phyloP scores from a whole-genome alignment of 2,797 vertebrate species.

The Loriculus beryllinus region DNA sequence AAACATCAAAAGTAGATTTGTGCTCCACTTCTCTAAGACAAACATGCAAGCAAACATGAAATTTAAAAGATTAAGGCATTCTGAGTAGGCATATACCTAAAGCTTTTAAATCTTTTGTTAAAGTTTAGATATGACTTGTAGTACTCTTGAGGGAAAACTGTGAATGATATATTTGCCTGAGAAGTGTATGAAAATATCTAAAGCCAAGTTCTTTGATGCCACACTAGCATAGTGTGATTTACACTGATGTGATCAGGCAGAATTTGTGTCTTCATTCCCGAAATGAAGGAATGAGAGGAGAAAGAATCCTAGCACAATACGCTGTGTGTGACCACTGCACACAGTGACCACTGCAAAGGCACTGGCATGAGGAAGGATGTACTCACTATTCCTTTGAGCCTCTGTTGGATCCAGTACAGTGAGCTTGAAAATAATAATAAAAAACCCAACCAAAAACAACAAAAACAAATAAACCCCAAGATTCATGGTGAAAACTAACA shows the following conservation, averaged over 20 bases:
- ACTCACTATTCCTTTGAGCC: neutral
- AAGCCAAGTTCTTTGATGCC: neutral
- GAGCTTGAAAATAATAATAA: neutral
- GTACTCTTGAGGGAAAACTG: neutral
- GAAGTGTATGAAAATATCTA: neutral
- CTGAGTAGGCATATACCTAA: neutral
- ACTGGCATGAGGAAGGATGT: neutral
- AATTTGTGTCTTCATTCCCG: neutral
- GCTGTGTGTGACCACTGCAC: neutral
- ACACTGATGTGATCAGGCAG: neutral
- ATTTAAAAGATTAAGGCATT: neutral
- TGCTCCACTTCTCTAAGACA: neutral
- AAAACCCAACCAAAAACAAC: too few relatives aligned
- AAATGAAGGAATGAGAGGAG: neutral
- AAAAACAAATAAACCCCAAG: neutral
- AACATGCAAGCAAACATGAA: neutral
- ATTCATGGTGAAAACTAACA: neutral
- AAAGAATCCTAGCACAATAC: neutral
- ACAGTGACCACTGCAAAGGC: neutral
- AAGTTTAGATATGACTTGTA: neutral
- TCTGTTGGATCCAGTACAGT: neutral
- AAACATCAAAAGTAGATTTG: neutral
- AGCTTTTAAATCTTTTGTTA: neutral
- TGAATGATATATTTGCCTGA: neutral
- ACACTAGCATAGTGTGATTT: neutral